Base-by-base conservation (phyloP, 2,888 invertebrate genomes). In the Andrena bicolor region DNA sequence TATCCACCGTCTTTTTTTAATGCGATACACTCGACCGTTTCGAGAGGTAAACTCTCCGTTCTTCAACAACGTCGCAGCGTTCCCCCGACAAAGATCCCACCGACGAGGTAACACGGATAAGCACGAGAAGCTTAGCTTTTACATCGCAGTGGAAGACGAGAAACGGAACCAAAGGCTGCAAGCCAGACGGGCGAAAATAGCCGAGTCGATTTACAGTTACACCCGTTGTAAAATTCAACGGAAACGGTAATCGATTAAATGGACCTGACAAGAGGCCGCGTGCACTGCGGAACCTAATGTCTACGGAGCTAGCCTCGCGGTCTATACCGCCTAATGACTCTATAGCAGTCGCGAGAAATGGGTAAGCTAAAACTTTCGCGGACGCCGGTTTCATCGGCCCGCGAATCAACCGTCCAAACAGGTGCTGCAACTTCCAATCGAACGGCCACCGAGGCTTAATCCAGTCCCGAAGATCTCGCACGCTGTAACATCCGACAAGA, bases 281-380 rank as follows among this genome's bases (percentile, higher is more conserved):
- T 58, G 80, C 41, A 48, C 49, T 56, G 41, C 5, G 13, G 58
- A 64, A 64, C 48, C 58, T 69, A 41, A 58, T 75, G 53, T 69
- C 82, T 51, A 32, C 60, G 30, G 64, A 4, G 48, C 68, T 23
- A 4, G 48, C 68, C 20, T 23, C 51, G 76, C n/a, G 73, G 70
- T 69, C 83, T 78, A 70, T 80, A 85, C 80, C 56, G 72, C 65
- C 76, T 86, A 83, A 86, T 86, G 83, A 85, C 80, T 85, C 83
- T 76, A 79, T 81, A 66, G 49, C 35, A 41, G 28, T 64, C 32
- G 48, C 66, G 72, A 68, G 75, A 76, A 84, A 76, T 61, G 60
- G 73, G 70, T 51, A 63, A 76, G 75, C 76, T 64, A 53, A 5
- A 41, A 58, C 80, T 80, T 71, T 65, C 53, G 26, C 63, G 20